A percentile compares a stretch with the other conserved stretches of the same genome.
phyloP scores from a whole-genome alignment of 2,113 vertebrate genomes.

The Rhinopomastus cyanomelas region DNA sequence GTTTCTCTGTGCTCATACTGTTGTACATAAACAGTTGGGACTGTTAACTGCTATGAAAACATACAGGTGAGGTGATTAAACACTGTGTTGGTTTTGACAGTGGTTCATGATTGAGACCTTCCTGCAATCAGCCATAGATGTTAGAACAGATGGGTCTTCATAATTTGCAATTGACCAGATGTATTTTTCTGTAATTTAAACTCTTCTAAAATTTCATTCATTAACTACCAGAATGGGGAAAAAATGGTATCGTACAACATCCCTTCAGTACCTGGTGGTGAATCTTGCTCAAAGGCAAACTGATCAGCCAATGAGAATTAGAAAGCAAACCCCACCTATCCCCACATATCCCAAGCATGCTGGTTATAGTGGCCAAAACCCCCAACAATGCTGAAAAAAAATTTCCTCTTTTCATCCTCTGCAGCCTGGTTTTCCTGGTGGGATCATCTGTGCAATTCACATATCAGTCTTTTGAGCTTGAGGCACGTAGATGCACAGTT shows the following conservation, averaged over 20 bases:
- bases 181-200: background rate
- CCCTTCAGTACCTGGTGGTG: background rate
- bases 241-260: background rate
- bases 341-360: accelerated
- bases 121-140: background rate
- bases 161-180: conserved; percentile 3
- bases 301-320: background rate
- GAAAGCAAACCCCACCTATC: background rate
- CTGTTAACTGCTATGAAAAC: background rate
- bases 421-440: background rate
- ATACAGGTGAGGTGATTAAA: background rate
- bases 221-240: background rate
- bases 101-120: background rate
- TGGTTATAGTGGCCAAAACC: background rate
- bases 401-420: background rate
- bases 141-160: background rate
- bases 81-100: background rate
- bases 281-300: background rate
- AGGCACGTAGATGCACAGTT: background rate
- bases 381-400: accelerated
- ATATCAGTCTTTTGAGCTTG: background rate
- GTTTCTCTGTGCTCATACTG: background rate
- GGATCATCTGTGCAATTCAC: background rate
- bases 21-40: background rate
- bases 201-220: background rate